These are phyloP conservation scores for Catocala fraxini DNA, from an alignment of 2,888 invertebrate genomes.

Conservation along the genomic window DNA sequence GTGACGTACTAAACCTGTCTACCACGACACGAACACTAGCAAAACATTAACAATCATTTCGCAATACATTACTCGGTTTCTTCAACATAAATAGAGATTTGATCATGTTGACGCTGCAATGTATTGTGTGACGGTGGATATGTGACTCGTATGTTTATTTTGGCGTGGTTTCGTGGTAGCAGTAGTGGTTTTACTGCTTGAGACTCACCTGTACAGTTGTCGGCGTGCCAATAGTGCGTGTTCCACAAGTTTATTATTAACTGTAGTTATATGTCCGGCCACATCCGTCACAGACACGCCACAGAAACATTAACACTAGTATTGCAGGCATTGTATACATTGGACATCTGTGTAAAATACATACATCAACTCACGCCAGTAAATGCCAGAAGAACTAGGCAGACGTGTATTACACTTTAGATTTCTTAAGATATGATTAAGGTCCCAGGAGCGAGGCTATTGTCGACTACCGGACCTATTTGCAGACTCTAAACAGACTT, in stretches of 20 bases:
- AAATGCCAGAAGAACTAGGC: too few species aligned
- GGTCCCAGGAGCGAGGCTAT: too few species aligned
- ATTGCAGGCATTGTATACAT: conserved; percentile 20
- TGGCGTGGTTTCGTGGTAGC: not conserved
- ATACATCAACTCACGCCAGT: too few species aligned
- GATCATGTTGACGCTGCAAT: conserved; percentile 19
- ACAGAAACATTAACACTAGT: conserved; percentile 31
- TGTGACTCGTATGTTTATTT: conserved; percentile 6
- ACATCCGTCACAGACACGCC: conserved; percentile 39
- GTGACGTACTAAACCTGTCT: conserved; percentile 17
- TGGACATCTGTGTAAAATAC: not conserved
- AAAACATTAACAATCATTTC: conserved; percentile 6
- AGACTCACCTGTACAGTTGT: conserved; percentile 35
- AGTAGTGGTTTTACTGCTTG: conserved; percentile 7
- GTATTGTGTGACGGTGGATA: conserved; percentile 8
- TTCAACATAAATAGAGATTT: conserved; percentile 6
- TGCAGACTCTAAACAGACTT: too few species aligned
- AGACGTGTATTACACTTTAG: too few species aligned
- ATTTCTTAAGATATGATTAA: too few species aligned
- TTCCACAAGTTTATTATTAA: conserved; percentile 30
- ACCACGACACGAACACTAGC: conserved; percentile 7
- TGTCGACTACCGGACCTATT: too few species aligned
- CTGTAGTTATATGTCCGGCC: conserved; percentile 26
- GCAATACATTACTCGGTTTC: conserved; percentile 27
- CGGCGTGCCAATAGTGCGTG: conserved; percentile 28